These are phyloP conservation scores for Lordiphosa andalusiaca DNA, from an alignment of 2,888 invertebrate species.

Conservation along the genomic window DNA sequence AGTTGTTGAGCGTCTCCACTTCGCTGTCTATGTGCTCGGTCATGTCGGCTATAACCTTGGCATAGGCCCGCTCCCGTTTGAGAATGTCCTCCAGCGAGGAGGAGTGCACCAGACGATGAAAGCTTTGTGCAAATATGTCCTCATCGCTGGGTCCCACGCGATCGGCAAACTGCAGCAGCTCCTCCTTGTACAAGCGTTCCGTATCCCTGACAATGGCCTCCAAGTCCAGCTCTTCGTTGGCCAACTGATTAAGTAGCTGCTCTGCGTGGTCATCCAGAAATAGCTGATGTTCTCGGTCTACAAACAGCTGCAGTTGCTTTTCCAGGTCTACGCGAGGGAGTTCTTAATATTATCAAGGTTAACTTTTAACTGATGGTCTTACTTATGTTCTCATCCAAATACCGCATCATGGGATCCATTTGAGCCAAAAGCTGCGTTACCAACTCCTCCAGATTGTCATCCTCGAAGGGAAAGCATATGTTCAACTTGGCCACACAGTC, in stretches of 20 bases:
- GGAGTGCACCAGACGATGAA: slow-evolving; percentile 86
- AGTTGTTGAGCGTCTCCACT: slow-evolving; percentile 86
- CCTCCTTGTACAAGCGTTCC: slow-evolving; percentile 90
- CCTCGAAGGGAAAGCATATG: slow-evolving; percentile 71
- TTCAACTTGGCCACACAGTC: slow-evolving; percentile 50
- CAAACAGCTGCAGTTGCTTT: slow-evolving; percentile 82
- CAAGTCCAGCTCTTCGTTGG: slow-evolving; percentile 84
- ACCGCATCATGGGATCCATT: slow-evolving; percentile 79
- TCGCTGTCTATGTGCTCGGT: slow-evolving; percentile 87
- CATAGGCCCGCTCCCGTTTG: slow-evolving; percentile 92
- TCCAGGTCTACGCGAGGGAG: slow-evolving; percentile 58
- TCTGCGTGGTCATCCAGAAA: slow-evolving; percentile 86
- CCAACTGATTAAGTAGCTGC: slow-evolving; percentile 83
- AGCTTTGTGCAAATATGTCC: slow-evolving; percentile 84
- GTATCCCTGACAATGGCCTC: slow-evolving; percentile 89
- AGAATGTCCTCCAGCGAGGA: slow-evolving; percentile 93
- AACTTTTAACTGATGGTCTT: slow-evolving; percentile 21
- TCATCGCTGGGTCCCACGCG: slow-evolving; percentile 90
- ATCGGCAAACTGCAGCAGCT: slow-evolving; percentile 91
- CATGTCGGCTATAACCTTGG: slow-evolving; percentile 88
- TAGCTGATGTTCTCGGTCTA: slow-evolving; percentile 84
- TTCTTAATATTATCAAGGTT: not conserved
- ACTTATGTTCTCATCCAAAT: slow-evolving; percentile 76
- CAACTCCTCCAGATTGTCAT: slow-evolving; percentile 73
- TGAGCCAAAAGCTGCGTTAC: slow-evolving; percentile 71